Conservation (phyloP, 2,113 vertebrate species). For the Coracopsis vasa region DNA sequence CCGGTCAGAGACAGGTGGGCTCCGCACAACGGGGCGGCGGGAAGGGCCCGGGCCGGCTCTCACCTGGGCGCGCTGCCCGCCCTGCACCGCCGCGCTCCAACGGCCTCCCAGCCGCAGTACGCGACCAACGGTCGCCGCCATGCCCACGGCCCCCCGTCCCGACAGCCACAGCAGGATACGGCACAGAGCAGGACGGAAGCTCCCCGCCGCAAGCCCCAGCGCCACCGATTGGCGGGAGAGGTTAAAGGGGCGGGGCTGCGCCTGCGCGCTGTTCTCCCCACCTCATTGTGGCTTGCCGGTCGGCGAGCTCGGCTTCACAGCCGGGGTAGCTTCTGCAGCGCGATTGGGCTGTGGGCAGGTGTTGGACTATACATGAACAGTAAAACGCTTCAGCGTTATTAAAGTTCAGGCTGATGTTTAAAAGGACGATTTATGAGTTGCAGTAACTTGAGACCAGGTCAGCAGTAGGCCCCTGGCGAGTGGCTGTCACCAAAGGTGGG, state of each 20-base stretch:
- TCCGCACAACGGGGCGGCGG: background rate
- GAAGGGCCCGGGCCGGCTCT: background rate
- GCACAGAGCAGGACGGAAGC: background rate
- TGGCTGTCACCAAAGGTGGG: no score
- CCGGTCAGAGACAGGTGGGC: no score
- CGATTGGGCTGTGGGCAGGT: fast-evolving
- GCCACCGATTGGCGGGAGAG: background rate
- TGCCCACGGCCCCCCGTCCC: background rate
- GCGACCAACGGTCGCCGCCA: background rate
- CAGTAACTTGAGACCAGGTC: fast-evolving
- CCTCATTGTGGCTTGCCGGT: no score
- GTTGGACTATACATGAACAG: fast-evolving
- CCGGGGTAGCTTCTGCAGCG: fast-evolving
- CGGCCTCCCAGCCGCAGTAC: background rate
- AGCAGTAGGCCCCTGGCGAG: fast-evolving
- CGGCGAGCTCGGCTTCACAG: no score
- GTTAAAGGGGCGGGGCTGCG: background rate
- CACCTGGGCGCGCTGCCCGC: background rate
- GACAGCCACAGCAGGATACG: fast-evolving
- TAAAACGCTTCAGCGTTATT: fast-evolving
- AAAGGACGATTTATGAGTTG: background rate
- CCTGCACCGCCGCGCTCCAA: background rate
- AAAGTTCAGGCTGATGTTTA: background rate
- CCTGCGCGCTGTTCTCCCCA: background rate
- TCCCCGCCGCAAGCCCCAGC: no score